phyloP scores from a whole-genome alignment of 1,140 invertebrate genomes.

The Hycleus cichorii region DNA sequence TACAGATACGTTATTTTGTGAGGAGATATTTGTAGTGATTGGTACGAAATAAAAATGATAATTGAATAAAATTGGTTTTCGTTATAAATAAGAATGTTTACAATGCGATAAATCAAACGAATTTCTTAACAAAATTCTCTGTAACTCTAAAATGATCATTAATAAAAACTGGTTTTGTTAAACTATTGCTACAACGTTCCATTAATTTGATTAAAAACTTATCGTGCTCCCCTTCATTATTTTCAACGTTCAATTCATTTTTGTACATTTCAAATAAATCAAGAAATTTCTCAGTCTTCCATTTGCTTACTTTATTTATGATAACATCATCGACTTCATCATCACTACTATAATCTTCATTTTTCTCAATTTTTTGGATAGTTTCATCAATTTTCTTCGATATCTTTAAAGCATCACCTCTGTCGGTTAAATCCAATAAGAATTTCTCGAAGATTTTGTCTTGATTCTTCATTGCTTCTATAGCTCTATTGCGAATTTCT shows the following conservation, averaged over 20 bases:
- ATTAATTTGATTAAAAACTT: constrained; percentile 2
- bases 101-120: not conserved
- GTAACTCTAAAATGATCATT: not conserved
- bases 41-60: too few relatives aligned
- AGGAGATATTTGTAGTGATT: too few relatives aligned
- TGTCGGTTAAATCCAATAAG: too few relatives aligned
- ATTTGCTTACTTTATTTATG: not conserved
- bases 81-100: not conserved
- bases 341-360: not conserved
- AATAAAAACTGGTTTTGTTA: not conserved
- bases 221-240: not conserved
- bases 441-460: too few relatives aligned
- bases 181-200: not conserved
- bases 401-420: not conserved
- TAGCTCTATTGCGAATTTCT: too few relatives aligned
- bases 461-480: too few relatives aligned
- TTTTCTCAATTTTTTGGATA: not conserved
- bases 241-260: not conserved
- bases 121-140: not conserved
- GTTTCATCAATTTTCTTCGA: not conserved
- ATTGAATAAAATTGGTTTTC: not conserved
- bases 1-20: too few relatives aligned
- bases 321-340: not conserved
- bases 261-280: not conserved
- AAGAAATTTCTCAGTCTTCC: not conserved